Evolutionary conservation across 2,113 vertebrate genomes (phyloP), one percentile per base, ranked within the genome.

Genomic region (Carassius gibelio): DNA sequence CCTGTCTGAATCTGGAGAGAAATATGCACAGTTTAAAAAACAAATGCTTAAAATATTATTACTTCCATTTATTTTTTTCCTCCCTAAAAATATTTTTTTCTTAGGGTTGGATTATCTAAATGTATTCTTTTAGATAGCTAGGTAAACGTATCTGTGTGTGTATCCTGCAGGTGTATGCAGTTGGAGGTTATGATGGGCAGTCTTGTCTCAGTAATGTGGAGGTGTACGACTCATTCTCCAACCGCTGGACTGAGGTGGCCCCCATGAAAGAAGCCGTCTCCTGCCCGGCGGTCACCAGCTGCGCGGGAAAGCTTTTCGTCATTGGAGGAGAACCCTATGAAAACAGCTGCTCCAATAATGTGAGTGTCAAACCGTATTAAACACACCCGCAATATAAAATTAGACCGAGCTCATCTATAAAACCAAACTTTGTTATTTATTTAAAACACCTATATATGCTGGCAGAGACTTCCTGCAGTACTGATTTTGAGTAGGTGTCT

Each of bases 271-370:
- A 98, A 92, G 98, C 98, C 0, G 98, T 99, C 81, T 99, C 96
- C 93, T 99, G 97, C 78, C 97, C 98, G 1, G 98, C 98, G 0
- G 96, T 99, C 84, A 95, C 96, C 75, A 98, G 97, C 94, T 99
- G 98, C 78, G 94, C 96, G 0, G 96, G 96, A 82, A 99, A 98
- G 87, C 92, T 99, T 74, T 99, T 97, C 66, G 97, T 99, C 84
- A 99, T 99, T 0, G 98, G 98, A 30, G 98, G 98, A 83, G 97
- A 97, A 59, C 97, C 97, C 0, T 97, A 99, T 42, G 98, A 99
- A 84, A 97, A 98, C 90, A 99, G 96, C 0, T 99, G 98, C 88
- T 98, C 98, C 84, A 98, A 99, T 94, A 99, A 99, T 96, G 98
- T 99, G 85, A 68, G 93, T 84, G 87, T 57, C 23, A 34, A 30